Conservation (phyloP, 2,888 invertebrate species). For the Aromia moschata region DNA sequence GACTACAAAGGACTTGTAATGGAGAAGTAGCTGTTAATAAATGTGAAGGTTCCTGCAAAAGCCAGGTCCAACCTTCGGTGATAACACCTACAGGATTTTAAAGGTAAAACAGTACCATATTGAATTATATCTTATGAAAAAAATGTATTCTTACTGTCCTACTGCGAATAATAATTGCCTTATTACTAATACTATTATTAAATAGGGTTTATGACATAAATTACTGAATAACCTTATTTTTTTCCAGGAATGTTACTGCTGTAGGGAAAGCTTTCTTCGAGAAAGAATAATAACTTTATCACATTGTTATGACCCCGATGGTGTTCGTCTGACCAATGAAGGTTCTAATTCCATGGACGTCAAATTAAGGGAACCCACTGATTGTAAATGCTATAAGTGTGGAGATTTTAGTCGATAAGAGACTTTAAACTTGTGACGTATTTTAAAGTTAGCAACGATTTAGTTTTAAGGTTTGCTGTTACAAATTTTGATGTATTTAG, state of each 20-base stretch:
- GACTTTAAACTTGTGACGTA: neutral
- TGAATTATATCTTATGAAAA: neutral
- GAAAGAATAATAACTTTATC: constrained; percentile 81
- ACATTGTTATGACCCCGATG: constrained; percentile 91
- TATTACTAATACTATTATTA: neutral
- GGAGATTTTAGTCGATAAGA: constrained; percentile 81
- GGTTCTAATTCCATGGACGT: constrained; percentile 82
- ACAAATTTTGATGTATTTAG: neutral
- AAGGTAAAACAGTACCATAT: constrained; percentile 72
- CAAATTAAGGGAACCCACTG: constrained; percentile 84
- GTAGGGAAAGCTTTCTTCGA: constrained; percentile 85
- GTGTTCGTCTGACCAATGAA: constrained; percentile 76
- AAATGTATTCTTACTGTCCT: neutral
- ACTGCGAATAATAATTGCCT: neutral
- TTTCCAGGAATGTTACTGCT: constrained; percentile 89
- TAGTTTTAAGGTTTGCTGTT: constrained; percentile 1
- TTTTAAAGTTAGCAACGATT: too few species aligned
- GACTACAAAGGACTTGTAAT: constrained; percentile 85
- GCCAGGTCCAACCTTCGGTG: constrained; percentile 92
- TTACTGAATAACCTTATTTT: too few species aligned
- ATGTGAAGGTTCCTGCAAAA: constrained; percentile 92
- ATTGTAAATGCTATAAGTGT: constrained; percentile 91
- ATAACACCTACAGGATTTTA: constrained; percentile 87
- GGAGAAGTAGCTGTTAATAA: constrained; percentile 91
- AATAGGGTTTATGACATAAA: neutral